Conservation (phyloP, 1,140 invertebrate genomes). For the Bactericera cockerelli region DNA sequence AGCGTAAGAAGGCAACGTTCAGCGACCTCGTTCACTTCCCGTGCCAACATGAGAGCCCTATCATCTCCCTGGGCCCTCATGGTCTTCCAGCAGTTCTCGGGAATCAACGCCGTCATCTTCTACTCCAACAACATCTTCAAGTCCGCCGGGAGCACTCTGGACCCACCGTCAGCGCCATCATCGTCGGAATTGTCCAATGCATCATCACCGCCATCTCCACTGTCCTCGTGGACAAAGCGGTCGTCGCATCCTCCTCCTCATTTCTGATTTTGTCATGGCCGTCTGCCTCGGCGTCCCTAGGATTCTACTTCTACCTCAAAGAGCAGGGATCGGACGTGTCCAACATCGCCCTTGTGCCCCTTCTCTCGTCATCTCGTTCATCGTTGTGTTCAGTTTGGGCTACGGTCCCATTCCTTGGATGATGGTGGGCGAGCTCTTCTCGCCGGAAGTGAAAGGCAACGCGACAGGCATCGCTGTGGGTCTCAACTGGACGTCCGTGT, state of each 20-base stretch:
- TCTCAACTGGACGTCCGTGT: conserved; percentile 63
- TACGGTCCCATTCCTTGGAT: conserved; percentile 39
- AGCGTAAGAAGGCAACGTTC: background rate
- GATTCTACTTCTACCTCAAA: conserved; percentile 31
- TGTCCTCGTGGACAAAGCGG: conserved; percentile 39
- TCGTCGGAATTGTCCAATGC: conserved; percentile 58
- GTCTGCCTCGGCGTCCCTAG: conserved; percentile 30
- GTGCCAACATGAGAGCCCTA: conserved; percentile 34
- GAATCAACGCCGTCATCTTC: conserved; percentile 77
- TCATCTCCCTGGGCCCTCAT: conserved; percentile 58
- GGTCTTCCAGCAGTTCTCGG: conserved; percentile 71
- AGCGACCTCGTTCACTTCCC: conserved; percentile 8
- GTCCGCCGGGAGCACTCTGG: conserved; percentile 37
- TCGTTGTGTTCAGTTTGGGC: conserved; percentile 35
- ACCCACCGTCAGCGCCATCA: conserved; percentile 43
- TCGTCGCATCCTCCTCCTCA: conserved; percentile 36
- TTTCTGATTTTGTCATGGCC: conserved; percentile 33
- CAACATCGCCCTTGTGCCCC: conserved; percentile 33
- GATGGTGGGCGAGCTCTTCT: conserved; percentile 44
- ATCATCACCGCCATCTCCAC: conserved; percentile 33
- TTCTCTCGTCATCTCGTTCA: conserved; percentile 36
- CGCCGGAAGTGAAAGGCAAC: conserved; percentile 43
- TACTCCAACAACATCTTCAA: conserved; percentile 57
- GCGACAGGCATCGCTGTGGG: conserved; percentile 60
- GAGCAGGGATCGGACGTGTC: conserved; percentile 23